Evolutionary conservation across 2,113 vertebrate genomes (phyloP), one percentile per base, ranked within the genome.

Genomic region (Hiodon tergisus): DNA sequence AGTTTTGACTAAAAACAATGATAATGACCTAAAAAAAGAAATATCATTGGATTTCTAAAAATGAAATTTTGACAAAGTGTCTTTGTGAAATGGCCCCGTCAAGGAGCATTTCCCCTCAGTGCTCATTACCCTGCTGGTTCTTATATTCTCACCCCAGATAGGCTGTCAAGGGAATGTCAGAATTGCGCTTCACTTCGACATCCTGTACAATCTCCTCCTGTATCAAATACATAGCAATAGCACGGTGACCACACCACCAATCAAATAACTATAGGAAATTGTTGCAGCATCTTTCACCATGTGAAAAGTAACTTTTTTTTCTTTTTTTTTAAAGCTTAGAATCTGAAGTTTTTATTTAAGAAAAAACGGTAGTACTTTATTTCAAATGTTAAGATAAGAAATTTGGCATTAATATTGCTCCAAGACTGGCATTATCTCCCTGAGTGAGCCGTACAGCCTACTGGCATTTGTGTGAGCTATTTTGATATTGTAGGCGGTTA

Each of bases 161-260:
- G 48, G 73, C 65, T 57, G 63, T 75, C 73, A 68, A n/a, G 73
- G 73, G 68, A 75, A 68, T 59, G 63, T 75, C 65, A 66, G 48
- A 74, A 58, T 47, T 67, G 73, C 52, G 57, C 73, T 74, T 74
- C 73, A 59, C 46, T 57, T 59, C 5, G 6, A 74, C 63, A 67
- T 51, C 46, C n/a, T 71, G 53, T 68, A 63, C 58, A 10, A 50
- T 68, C 65, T 47, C 10, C 2, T 51, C 14, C 50, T 14, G 6
- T 47, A 31, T 7, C 52, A 54, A 74, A 52, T 8, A 53, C 52
- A 57, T 58, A 50, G 54, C 65, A 59, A 66, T 13, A 13, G 51
- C 31, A 14, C 65, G n/a, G 73, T 13, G 14, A 75, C 65, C 73
- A 13, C 65, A 17, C 13, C 14, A 16, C 55, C 1, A 46, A 55